phyloP scores from a whole-genome alignment of 2,888 invertebrate genomes.

The Nasonovia ribisnigri region DNA sequence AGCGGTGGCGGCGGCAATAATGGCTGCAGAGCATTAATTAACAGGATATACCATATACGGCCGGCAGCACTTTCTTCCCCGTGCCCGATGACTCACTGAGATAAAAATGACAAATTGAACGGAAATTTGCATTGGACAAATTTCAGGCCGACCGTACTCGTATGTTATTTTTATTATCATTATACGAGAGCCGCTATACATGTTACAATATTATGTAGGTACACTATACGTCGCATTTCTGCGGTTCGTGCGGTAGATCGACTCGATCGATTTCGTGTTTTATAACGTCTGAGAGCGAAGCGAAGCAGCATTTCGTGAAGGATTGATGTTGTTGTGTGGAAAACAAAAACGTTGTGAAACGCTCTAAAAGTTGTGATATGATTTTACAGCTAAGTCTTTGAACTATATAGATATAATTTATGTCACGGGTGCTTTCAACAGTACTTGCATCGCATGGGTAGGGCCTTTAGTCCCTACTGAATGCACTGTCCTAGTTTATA shows the following conservation, averaged over 20 bases:
- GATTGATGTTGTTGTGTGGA: no score
- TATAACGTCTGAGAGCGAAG: background rate
- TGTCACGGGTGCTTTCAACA: no score
- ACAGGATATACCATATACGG: slow-evolving; percentile 52
- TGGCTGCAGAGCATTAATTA: slow-evolving; percentile 42
- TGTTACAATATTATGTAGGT: background rate
- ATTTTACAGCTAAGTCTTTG: no score
- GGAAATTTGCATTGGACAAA: slow-evolving; percentile 56
- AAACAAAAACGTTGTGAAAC: no score
- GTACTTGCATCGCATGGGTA: no score
- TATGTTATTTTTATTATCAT: background rate
- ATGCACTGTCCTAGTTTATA: no score
- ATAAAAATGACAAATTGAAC: slow-evolving; percentile 61
- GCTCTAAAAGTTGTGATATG: no score
- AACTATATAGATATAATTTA: no score
- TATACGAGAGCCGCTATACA: background rate
- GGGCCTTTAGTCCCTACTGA: no score
- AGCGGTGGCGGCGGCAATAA: slow-evolving; percentile 7
- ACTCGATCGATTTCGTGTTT: background rate
- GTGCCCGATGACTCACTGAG: slow-evolving; percentile 49
- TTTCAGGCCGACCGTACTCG: slow-evolving; percentile 22
- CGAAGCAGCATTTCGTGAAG: no score
- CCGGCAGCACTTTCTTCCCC: slow-evolving; percentile 29
- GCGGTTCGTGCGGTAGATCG: background rate
- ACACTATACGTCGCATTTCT: background rate